Percentiles rank a stretch among this genome's conserved stretches.
Evolutionary conservation across 2,888 invertebrate species (phyloP).

Genomic region (Cylindroiulus punctatus): DNA sequence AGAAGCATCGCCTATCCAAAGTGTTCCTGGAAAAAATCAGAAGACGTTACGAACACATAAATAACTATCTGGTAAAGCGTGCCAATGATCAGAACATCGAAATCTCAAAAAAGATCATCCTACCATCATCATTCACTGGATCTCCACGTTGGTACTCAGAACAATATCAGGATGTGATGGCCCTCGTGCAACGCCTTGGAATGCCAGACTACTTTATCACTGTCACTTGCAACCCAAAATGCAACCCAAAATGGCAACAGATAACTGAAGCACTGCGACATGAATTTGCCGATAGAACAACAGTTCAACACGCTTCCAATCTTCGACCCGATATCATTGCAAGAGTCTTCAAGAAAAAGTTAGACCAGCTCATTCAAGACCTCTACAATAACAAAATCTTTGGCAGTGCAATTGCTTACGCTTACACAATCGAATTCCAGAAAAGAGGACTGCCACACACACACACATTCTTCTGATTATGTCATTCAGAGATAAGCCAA

Average conservation of each 20-base stretch:
- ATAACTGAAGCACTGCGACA: no score
- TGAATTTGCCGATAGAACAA: no score
- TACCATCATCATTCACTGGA: background rate
- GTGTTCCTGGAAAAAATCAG: no score
- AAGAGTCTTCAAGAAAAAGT: background rate
- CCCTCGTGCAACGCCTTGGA: background rate
- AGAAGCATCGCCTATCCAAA: no score
- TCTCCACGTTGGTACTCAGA: background rate
- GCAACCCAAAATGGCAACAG: background rate
- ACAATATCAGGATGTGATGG: background rate
- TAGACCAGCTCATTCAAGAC: background rate
- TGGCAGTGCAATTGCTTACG: background rate
- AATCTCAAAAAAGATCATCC: no score
- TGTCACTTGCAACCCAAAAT: background rate
- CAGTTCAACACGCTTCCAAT: background rate
- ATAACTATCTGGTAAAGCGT: no score
- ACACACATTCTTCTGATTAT: conserved; percentile 59
- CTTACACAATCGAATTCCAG: background rate
- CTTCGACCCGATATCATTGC: background rate
- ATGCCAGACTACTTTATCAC: background rate
- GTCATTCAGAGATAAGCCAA: conserved; percentile 56
- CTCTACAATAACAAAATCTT: background rate
- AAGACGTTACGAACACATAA: no score
- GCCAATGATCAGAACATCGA: no score
- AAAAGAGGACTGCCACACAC: conserved; percentile 37